Percentiles rank a stretch among this genome's conserved stretches.
Conservation (phyloP, 2,888 invertebrate genomes). For the Perdita meconis region DNA sequence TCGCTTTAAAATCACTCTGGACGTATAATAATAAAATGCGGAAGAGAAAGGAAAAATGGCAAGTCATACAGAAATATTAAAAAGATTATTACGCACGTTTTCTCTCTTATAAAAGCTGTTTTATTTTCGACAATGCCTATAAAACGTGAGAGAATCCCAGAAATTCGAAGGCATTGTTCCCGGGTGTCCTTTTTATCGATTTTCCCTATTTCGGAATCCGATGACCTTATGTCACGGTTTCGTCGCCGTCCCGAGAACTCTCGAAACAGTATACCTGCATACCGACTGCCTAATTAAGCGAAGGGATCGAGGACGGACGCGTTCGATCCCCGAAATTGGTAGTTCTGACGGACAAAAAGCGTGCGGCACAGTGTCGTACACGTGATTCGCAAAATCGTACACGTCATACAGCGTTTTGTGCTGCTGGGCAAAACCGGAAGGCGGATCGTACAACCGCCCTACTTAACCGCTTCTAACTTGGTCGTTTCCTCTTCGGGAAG, state of each 20-base stretch:
- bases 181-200: constrained; percentile 9
- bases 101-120: too few relatives aligned
- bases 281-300: constrained; percentile 73
- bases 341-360: constrained; percentile 69
- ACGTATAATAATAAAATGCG: too few relatives aligned
- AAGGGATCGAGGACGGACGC: constrained; percentile 67
- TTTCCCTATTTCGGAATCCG: constrained; percentile 4
- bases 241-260: constrained; percentile 31
- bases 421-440: constrained; percentile 28
- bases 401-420: constrained; percentile 35
- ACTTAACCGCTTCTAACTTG: constrained; percentile 25
- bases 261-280: constrained; percentile 68
- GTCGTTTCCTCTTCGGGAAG: background rate
- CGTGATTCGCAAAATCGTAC: constrained; percentile 62
- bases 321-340: constrained; percentile 69
- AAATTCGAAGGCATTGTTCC: background rate
- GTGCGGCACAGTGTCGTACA: constrained; percentile 44
- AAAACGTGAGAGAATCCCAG: background rate
- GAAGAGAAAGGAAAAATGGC: too few relatives aligned
- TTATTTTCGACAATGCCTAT: background rate
- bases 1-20: too few relatives aligned
- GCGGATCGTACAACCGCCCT: constrained; percentile 21
- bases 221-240: constrained; percentile 35
- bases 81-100: too few relatives aligned
- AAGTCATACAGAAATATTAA: too few relatives aligned